These are phyloP conservation scores for Brachionus calyciflorus DNA, from an alignment of 1,140 invertebrate species.

Conservation along the genomic window DNA sequence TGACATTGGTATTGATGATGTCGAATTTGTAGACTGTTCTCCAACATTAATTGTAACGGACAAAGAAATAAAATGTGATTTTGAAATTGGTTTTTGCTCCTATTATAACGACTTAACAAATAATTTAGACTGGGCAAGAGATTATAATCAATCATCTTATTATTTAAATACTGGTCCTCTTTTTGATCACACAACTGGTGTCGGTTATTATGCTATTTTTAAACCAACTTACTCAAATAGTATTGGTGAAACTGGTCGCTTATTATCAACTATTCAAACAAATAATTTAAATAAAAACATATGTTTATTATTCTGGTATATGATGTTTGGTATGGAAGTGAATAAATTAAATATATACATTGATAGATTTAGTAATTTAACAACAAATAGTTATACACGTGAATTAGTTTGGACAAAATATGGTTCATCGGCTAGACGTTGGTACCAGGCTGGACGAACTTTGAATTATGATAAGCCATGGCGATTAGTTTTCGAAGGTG, in stretches of 20 bases:
- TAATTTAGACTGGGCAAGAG: constrained; percentile 74
- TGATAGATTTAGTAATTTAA: constrained; percentile 32
- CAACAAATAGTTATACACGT: neutral
- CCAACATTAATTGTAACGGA: neutral
- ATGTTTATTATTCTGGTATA: constrained; percentile 23
- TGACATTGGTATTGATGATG: constrained; percentile 54
- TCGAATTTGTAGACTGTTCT: constrained; percentile 52
- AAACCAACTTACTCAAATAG: neutral
- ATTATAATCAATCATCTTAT: constrained; percentile 58
- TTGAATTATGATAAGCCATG: constrained; percentile 47
- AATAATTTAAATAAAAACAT: neutral
- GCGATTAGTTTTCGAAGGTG: constrained; percentile 22
- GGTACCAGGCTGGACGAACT: constrained; percentile 51
- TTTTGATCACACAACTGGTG: constrained; percentile 48
- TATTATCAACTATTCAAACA: constrained; percentile 13
- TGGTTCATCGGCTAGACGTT: constrained; percentile 53
- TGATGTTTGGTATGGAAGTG: constrained; percentile 48
- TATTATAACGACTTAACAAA: constrained; percentile 71
- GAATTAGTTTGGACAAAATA: constrained; percentile 53
- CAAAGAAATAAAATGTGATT: constrained; percentile 48
- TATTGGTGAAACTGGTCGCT: constrained; percentile 41
- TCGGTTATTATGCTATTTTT: constrained; percentile 49
- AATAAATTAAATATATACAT: constrained; percentile 52
- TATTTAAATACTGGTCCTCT: constrained; percentile 49
- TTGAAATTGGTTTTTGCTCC: constrained; percentile 64